Evolutionary conservation across 2,113 vertebrate genomes (phyloP), one percentile per base, ranked within the genome.

Genomic region (Nipponia nippon): DNA sequence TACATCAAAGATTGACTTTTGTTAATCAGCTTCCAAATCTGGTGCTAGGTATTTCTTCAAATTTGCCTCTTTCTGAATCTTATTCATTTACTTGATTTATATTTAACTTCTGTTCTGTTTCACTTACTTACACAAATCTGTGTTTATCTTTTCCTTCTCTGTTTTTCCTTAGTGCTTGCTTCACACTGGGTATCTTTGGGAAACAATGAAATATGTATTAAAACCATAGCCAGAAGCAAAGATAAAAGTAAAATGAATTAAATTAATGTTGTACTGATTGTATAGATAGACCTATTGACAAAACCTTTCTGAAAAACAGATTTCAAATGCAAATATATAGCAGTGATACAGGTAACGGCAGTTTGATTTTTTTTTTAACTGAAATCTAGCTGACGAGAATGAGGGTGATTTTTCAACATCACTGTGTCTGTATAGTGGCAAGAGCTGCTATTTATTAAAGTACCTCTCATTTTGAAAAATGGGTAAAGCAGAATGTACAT

Each of bases 381-480:
- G n/a, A 36, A 80, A 86, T 65, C 49, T n/a, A 63, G 23, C 23
- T 88, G 47, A 87, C 86, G 16, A 56, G 44, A 85, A 63, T 61
- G 50, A 83, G 30, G 21, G 36, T 82, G 49, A 90, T 90, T 94
- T 94, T 93, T 95, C 53, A 92, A 62, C 9, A 23, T 90, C 70
- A 62, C 40, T 72, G 16, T 71, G n/a, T 50, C 65, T 80, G 55
- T 67, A 87, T 47, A 85, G 21, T 25, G 58, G 36, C 62, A 46
- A 85, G 85, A 93, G 20, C 14, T 1, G 3, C 62, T 67, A 73
- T 88, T 96, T 69, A 93, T 94, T 89, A 87, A 93, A 94, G 27
- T 52, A 87, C 16, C 25, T 84, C 73, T 96, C 53, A 65, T 73
- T 78, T 67, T 92, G 79, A 91, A 92, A 96, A 96, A 94, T 77